phyloP scores from a whole-genome alignment of 2,797 vertebrate genomes.

The Falco cherrug region DNA sequence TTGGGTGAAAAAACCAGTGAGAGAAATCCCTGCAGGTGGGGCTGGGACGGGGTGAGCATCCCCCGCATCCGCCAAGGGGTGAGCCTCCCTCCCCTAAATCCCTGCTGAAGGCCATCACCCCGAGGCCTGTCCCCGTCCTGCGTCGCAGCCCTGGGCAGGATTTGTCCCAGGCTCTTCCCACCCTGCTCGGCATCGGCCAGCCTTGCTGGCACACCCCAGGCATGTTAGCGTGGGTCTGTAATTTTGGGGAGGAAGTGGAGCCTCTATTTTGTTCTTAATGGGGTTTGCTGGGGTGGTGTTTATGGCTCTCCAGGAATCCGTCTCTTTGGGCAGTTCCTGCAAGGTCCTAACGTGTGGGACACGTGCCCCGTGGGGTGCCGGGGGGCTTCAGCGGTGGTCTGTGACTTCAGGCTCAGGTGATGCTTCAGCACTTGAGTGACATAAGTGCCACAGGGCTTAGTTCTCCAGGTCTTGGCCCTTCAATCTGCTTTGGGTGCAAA shows the following conservation, averaged over 20 bases:
- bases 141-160: background rate
- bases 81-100: background rate
- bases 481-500: background rate
- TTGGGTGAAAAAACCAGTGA: background rate
- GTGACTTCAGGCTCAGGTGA: background rate
- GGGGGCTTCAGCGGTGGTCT: background rate
- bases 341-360: background rate
- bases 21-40: background rate
- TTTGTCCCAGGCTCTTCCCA: background rate
- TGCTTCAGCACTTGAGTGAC: background rate
- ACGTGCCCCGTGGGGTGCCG: accelerated
- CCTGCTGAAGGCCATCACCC: accelerated
- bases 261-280: background rate
- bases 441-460: background rate
- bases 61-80: background rate
- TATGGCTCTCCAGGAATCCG: background rate
- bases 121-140: accelerated
- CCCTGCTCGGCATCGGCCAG: background rate
- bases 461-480: background rate
- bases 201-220: background rate
- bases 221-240: background rate
- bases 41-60: background rate
- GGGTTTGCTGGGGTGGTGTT: background rate
- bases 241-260: conserved; percentile 16
- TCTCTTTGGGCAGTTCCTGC: background rate